Evolutionary conservation across 2,888 invertebrate species (phyloP), one percentile per base, ranked within the genome.

Genomic region (Stramonita haemastoma): DNA sequence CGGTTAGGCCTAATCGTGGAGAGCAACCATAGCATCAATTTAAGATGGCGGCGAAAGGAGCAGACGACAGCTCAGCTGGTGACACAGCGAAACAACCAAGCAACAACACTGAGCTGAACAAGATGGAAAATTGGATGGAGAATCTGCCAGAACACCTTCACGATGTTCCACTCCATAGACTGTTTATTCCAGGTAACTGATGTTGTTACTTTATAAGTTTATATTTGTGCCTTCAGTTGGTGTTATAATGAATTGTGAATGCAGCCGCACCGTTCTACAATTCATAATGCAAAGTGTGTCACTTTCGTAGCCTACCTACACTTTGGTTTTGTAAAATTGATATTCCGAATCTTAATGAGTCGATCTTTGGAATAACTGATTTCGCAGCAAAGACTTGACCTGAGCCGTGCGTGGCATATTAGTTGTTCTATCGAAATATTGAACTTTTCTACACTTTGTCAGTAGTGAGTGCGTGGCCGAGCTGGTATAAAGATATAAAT

Each of bases 91-190:
- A 84, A 57, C 22, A 6, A 56, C 19, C 84, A 4, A 17, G 29
- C 32, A 5, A 26, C 26, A 83, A 83, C 36, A 83, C 83, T n/a
- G 57, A 84, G 15, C 29, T 26, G 29, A n/a, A 56, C 0, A 36
- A n/a, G 4, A 26, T 84, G 57, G 84, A 17, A 22, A 60, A 79
- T 26, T 88, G 87, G 87, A 88, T 88, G 87, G 79, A 32, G 29
- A 88, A 88, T 81, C 81, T 88, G 17, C 79, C 87, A 1, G 32
- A 60, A 22, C 81, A 88, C 22, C 87, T 81, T 5, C 87, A 32
- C 26, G 79, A 81, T 60, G 81, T 88, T 26, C 87, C 87, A 26
- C 60, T 88, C 0, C 79, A 34, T 22, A 56, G 19, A 0, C 46
- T 88, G 46, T 79, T 29, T 26, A 88, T 88, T 57, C 87, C 87